A percentile compares a stretch with the other conserved stretches of the same genome.
phyloP scores from a whole-genome alignment of 2,797 vertebrate species.

The Pteronotus mesoamericanus region DNA sequence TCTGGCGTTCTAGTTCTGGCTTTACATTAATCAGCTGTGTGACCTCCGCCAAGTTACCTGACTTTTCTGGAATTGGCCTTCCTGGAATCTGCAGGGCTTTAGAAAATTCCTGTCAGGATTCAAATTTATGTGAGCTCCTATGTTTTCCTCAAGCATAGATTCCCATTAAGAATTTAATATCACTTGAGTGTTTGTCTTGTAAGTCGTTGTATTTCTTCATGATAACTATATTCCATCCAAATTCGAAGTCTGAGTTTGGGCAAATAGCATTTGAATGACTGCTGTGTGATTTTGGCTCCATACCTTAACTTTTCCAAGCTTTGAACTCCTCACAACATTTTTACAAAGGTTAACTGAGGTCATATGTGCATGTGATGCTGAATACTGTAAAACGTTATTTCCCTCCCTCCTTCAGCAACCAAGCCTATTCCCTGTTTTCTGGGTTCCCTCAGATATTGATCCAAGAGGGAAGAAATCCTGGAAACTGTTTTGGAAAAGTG shows the following conservation, averaged over 20 bases:
- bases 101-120: not conserved
- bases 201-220: not conserved
- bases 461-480: not conserved
- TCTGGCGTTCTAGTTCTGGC: not conserved
- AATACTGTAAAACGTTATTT: not conserved
- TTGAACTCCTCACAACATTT: not conserved
- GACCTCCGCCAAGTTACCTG: not conserved
- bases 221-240: not conserved
- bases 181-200: not conserved
- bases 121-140: not conserved
- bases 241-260: not conserved
- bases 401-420: not conserved
- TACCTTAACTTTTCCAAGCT: not conserved
- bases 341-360: not conserved
- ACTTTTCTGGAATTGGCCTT: not conserved
- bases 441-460: not conserved
- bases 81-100: not conserved
- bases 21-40: not conserved
- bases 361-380: accelerated
- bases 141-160: not conserved
- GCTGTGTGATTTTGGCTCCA: not conserved
- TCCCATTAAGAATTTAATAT: not conserved
- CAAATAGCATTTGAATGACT: not conserved
- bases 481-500: not conserved
- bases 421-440: not conserved